Conservation (phyloP, 1,140 invertebrate species). For the Drosophila cardini region DNA sequence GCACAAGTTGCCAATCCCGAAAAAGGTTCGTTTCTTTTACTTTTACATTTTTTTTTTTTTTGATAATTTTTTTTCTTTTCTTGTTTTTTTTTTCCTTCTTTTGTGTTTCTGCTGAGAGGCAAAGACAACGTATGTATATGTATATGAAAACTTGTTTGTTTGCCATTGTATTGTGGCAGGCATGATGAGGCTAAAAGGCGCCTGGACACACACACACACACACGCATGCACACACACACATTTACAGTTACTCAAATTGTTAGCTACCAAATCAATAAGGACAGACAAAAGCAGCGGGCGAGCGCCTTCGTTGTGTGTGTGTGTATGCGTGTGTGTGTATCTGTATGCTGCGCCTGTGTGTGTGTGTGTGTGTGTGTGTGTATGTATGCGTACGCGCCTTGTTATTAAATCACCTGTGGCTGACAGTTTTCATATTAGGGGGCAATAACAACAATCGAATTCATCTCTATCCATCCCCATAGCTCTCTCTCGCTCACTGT, state of each 20-base stretch:
- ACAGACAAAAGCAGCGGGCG: conserved; percentile 67
- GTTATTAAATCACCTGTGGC: conserved; percentile 77
- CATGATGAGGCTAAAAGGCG: conserved; percentile 59
- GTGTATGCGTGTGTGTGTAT: conserved; percentile 32
- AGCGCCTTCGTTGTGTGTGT: conserved; percentile 15
- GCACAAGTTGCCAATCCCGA: conserved; percentile 44
- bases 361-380: conserved; percentile 49
- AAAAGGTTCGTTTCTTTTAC: conserved; percentile 45
- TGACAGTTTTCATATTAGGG: conserved; percentile 73
- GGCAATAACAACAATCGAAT: conserved; percentile 57
- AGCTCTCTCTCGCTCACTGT: not conserved
- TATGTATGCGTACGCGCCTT: conserved; percentile 46
- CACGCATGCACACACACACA: conserved; percentile 21
- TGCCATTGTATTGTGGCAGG: conserved; percentile 69
- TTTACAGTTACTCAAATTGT: conserved; percentile 36
- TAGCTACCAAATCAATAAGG: conserved; percentile 76
- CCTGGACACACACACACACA: conserved; percentile 50
- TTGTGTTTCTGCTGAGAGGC: not conserved
- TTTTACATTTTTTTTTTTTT: too few relatives aligned
- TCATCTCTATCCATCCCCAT: conserved; percentile 55
- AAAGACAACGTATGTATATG: conserved; percentile 34
- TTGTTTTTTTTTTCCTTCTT: conserved; percentile 16
- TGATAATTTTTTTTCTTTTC: not conserved
- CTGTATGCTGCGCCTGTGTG: conserved; percentile 49
- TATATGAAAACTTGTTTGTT: conserved; percentile 52